These are phyloP conservation scores for Sebastes hubbsi DNA, from an alignment of 2,797 vertebrate species.

Conservation along the genomic window DNA sequence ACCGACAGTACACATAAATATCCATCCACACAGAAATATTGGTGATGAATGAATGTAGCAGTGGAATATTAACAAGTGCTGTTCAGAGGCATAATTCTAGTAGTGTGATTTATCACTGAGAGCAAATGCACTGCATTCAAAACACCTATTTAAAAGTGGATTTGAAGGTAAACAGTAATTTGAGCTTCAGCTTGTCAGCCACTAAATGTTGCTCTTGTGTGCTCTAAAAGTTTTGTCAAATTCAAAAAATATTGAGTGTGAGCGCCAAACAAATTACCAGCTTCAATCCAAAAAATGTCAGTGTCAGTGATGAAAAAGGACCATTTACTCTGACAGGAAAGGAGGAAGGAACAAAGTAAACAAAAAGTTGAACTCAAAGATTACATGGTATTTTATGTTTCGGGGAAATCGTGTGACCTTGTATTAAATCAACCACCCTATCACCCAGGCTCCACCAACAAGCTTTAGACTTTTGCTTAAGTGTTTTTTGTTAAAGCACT, in stretches of 20 bases:
- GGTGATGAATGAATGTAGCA: no score
- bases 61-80: conserved; percentile 4
- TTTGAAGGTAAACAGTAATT: conserved; percentile 30
- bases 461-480: neutral
- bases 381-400: neutral
- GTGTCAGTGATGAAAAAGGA: neutral
- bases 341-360: neutral
- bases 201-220: neutral
- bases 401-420: neutral
- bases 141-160: neutral
- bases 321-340: neutral
- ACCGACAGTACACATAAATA: neutral
- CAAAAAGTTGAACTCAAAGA: neutral
- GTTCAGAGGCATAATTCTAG: neutral
- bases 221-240: conserved; percentile 1
- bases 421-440: neutral
- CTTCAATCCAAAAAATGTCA: neutral
- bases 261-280: neutral
- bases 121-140: neutral
- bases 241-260: neutral
- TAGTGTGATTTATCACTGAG: neutral
- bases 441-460: neutral
- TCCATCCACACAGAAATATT: neutral
- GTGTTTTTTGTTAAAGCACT: conserved; percentile 17
- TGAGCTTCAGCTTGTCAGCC: neutral